phyloP scores from a whole-genome alignment of 2,113 vertebrate genomes.

The Rhea pennata region DNA sequence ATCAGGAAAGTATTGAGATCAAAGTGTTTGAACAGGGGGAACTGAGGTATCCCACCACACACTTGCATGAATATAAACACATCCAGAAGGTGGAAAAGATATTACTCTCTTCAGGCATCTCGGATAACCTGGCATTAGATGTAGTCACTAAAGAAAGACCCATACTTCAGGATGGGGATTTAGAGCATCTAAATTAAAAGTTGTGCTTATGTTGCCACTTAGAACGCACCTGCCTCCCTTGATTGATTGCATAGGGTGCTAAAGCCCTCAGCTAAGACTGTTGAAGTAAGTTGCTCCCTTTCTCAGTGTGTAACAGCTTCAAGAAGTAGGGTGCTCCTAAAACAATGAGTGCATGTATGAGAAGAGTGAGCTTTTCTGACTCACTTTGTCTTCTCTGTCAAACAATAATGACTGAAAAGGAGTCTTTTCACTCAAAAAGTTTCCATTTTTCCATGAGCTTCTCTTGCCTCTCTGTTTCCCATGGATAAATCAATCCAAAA shows the following conservation, averaged over 20 bases:
- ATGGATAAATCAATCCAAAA: neutral
- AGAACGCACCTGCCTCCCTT: neutral
- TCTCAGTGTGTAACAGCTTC: neutral
- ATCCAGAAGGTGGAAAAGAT: neutral
- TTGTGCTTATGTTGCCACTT: neutral
- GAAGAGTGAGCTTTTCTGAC: neutral
- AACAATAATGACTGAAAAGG: neutral
- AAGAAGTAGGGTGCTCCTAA: neutral
- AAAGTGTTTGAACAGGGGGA: neutral
- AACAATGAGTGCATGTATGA: neutral
- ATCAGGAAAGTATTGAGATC: neutral
- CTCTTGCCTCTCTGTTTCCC: neutral
- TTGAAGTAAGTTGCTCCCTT: neutral
- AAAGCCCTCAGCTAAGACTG: neutral
- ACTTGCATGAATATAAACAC: neutral
- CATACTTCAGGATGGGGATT: neutral
- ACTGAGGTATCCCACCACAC: neutral
- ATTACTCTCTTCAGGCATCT: neutral
- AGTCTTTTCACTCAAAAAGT: neutral
- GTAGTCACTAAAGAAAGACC: neutral
- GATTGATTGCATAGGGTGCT: fast-evolving
- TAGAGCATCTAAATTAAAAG: neutral
- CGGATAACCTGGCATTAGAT: neutral
- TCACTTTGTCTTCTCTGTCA: neutral
- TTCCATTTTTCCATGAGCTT: neutral